phyloP scores from a whole-genome alignment of 2,888 invertebrate species.

The Agonum fuliginosum region DNA sequence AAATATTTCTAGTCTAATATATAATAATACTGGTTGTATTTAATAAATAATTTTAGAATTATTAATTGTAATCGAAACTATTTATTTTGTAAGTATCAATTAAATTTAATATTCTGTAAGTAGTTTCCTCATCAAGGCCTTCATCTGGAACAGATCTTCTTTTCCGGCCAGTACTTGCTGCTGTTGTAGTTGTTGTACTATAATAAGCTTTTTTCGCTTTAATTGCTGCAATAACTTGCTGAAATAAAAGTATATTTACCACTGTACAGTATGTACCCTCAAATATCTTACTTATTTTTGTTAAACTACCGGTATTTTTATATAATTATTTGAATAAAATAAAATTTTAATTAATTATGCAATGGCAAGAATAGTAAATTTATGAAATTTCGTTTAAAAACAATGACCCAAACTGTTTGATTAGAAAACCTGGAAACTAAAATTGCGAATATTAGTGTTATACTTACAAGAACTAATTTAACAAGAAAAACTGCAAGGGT shows the following conservation, averaged over 20 bases:
- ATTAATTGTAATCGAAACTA: slow-evolving; percentile 29
- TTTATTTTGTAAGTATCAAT: slow-evolving; percentile 46
- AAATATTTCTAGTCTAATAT: neutral
- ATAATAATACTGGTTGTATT: neutral
- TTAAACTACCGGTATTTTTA: no score
- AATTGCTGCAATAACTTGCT: slow-evolving; percentile 82
- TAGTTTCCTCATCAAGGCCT: slow-evolving; percentile 36
- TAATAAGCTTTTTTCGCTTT: slow-evolving; percentile 77
- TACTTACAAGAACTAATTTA: slow-evolving; percentile 85
- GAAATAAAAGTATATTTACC: slow-evolving; percentile 67
- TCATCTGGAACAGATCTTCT: slow-evolving; percentile 64
- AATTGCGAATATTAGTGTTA: neutral
- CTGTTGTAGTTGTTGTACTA: slow-evolving; percentile 72
- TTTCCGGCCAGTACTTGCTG: slow-evolving; percentile 69
- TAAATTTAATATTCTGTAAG: slow-evolving; percentile 52
- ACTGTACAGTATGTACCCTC: no score
- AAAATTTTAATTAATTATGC: no score
- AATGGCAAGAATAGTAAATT: no score
- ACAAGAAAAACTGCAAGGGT: slow-evolving; percentile 91
- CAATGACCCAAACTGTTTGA: no score
- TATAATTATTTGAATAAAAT: no score
- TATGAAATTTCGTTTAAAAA: no score
- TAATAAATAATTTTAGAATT: slow-evolving; percentile 12
- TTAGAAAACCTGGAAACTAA: no score
- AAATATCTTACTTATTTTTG: slow-evolving; percentile 26